Percentiles rank a stretch among this genome's conserved stretches.
These are phyloP conservation scores for Anoura caudifer DNA, from an alignment of 2,113 vertebrate species.

Conservation along the genomic window DNA sequence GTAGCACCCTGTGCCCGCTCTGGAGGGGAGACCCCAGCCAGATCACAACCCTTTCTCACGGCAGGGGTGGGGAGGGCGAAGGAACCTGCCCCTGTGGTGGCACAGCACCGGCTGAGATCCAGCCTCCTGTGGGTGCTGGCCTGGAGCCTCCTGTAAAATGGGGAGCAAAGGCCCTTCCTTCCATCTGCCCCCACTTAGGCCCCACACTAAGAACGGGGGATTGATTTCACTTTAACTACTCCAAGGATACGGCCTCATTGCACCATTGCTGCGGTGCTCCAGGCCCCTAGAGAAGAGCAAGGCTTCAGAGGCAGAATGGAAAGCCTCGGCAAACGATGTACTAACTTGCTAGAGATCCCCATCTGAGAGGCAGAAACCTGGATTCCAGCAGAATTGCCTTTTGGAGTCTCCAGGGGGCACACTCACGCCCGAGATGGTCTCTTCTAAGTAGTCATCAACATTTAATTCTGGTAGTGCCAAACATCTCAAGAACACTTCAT, in stretches of 20 bases:
- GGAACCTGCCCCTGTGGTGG: background rate
- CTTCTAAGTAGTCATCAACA: background rate
- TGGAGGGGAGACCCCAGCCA: too few species aligned
- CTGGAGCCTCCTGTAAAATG: background rate
- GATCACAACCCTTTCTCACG: fast-evolving
- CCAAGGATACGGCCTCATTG: background rate
- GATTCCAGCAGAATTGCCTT: background rate
- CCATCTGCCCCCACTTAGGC: background rate
- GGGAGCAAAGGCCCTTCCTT: background rate
- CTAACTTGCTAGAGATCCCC: background rate
- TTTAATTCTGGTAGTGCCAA: background rate
- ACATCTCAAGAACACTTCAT: background rate
- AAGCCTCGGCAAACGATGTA: fast-evolving
- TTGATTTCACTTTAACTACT: background rate
- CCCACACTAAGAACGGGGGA: background rate
- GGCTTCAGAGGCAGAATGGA: background rate
- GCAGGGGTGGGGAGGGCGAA: too few species aligned
- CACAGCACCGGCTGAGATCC: fast-evolving
- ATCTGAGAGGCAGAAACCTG: background rate
- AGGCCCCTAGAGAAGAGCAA: background rate
- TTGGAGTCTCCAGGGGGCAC: background rate
- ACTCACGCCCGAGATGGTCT: fast-evolving
- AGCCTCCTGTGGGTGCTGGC: background rate
- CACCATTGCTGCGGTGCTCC: fast-evolving
- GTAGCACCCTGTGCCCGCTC: background rate